A percentile compares a stretch with the other conserved stretches of the same genome.
These are phyloP conservation scores for Psammodynastes pulverulentus DNA, from an alignment of 2,113 vertebrate genomes.

Conservation along the genomic window DNA sequence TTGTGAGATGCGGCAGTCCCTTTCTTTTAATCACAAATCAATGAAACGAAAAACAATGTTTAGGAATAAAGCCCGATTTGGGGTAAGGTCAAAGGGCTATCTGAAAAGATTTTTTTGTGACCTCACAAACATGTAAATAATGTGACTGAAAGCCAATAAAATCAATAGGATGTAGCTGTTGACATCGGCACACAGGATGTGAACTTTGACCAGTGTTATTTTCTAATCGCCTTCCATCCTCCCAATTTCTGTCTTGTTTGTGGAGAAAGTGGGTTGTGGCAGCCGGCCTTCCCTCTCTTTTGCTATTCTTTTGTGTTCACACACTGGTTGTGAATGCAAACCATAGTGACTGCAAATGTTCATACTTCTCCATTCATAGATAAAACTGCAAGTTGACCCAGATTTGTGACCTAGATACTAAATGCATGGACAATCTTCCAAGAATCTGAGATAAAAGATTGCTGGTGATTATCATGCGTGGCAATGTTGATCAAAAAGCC, in stretches of 20 bases:
- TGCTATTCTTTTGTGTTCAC: neutral
- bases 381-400: neutral
- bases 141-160: slow-evolving; percentile 19
- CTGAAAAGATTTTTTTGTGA: slow-evolving; percentile 5
- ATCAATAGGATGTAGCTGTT: slow-evolving; percentile 9
- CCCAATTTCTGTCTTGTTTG: neutral
- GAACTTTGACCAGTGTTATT: slow-evolving; percentile 13
- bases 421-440: neutral
- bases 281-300: neutral
- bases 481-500: neutral
- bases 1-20: neutral
- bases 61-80: neutral
- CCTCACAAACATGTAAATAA: neutral
- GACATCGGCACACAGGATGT: slow-evolving; percentile 18
- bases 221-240: neutral
- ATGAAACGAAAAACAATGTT: neutral
- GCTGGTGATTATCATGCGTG: neutral
- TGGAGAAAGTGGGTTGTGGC: neutral
- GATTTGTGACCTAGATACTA: neutral
- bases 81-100: slow-evolving; percentile 12
- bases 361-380: neutral
- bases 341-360: neutral
- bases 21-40: slow-evolving; percentile 1
- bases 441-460: neutral
- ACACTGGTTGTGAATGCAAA: neutral